A percentile compares a stretch with the other conserved stretches of the same genome.
These are phyloP conservation scores for Aphodius granarius DNA, from an alignment of 2,888 invertebrate genomes.

Conservation along the genomic window DNA sequence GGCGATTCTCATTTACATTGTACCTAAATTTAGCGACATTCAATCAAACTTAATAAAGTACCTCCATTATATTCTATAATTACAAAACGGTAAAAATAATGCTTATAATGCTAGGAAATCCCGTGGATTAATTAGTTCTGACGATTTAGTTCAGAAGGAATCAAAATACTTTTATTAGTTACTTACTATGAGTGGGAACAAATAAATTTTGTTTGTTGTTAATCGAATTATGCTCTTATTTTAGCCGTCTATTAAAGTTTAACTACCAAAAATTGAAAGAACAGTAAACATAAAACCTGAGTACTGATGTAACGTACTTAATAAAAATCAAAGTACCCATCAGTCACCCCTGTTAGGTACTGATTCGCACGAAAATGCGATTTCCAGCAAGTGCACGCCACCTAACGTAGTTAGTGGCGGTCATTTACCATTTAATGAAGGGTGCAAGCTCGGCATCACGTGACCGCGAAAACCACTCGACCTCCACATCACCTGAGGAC, in stretches of 20 bases:
- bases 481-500: neutral
- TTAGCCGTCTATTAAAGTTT: neutral
- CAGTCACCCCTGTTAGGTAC: neutral
- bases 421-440: neutral
- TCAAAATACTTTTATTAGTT: too few species aligned
- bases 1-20: neutral
- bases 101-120: neutral
- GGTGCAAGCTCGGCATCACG: neutral
- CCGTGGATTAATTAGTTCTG: too few species aligned
- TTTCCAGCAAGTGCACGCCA: neutral
- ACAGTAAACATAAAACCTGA: neutral
- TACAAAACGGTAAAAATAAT: neutral
- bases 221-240: too few species aligned
- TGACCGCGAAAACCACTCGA: neutral
- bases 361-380: neutral
- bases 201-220: neutral
- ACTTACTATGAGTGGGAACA: neutral
- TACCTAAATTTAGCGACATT: neutral
- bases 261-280: neutral
- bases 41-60: neutral
- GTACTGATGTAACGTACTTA: neutral
- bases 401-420: neutral
- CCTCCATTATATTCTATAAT: neutral
- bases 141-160: too few species aligned
- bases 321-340: neutral